Percentiles rank a stretch among this genome's conserved stretches.
Evolutionary conservation across 1,140 invertebrate genomes (phyloP).

Genomic region (Drosophila lowei): DNA sequence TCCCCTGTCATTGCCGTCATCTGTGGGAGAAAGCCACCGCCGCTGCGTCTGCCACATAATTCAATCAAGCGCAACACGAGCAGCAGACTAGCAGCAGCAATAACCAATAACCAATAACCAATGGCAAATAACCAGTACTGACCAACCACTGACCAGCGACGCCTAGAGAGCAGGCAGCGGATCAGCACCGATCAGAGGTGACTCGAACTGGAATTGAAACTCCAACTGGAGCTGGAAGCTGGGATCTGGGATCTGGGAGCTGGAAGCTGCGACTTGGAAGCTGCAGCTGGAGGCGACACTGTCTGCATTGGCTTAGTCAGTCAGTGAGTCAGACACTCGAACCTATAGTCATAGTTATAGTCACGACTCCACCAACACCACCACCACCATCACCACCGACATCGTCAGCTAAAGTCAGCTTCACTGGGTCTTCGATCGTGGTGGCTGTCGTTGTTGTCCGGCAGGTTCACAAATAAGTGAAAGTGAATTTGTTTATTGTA

Average conservation of each 20-base stretch:
- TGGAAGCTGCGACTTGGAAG: slow-evolving; percentile 7
- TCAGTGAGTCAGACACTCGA: slow-evolving; percentile 70
- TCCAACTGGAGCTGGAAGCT: slow-evolving; percentile 51
- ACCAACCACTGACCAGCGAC: background rate
- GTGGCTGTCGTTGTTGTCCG: slow-evolving; percentile 22
- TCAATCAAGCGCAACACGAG: slow-evolving; percentile 41
- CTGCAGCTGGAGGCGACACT: slow-evolving; percentile 27
- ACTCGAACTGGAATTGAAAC: too few relatives aligned
- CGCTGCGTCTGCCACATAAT: slow-evolving; percentile 46
- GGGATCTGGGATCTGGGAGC: background rate
- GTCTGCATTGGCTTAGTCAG: slow-evolving; percentile 39
- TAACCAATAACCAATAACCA: too few relatives aligned
- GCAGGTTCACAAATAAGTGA: slow-evolving; percentile 79
- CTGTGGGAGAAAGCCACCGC: slow-evolving; percentile 27
- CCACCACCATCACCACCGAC: slow-evolving; percentile 11
- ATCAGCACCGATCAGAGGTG: too few relatives aligned
- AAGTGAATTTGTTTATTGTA: slow-evolving; percentile 81
- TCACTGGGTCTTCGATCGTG: slow-evolving; percentile 1
- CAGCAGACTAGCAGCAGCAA: slow-evolving; percentile 34
- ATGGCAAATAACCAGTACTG: too few relatives aligned
- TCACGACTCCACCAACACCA: slow-evolving; percentile 24
- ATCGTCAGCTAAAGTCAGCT: background rate
- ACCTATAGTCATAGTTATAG: slow-evolving; percentile 44
- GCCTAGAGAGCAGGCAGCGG: background rate
- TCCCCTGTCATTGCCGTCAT: too few relatives aligned